Conservation (phyloP, 2,888 invertebrate species). For the Megastigmus dorsalis region DNA sequence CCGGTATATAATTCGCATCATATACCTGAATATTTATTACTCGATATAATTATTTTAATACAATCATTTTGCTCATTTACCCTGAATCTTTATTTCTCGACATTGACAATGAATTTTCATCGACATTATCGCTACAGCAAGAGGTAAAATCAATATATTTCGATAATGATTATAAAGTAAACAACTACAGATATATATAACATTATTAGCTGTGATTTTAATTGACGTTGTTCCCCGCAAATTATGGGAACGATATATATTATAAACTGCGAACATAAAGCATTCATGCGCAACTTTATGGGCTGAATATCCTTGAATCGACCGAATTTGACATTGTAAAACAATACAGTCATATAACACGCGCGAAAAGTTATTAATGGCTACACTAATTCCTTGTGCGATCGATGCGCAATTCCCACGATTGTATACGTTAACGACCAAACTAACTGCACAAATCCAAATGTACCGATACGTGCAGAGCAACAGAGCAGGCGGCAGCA, state of each 20-base stretch:
- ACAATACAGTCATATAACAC: conserved; percentile 20
- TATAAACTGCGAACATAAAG: neutral
- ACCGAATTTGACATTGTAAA: conserved; percentile 14
- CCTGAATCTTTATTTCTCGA: no score
- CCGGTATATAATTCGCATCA: no score
- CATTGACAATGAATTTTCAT: no score
- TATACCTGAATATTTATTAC: no score
- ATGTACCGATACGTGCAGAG: conserved; percentile 22
- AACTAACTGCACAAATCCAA: conserved; percentile 41
- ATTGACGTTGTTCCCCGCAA: conserved; percentile 19
- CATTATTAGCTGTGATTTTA: neutral
- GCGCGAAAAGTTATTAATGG: conserved; percentile 38
- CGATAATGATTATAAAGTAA: no score
- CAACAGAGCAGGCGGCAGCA: no score
- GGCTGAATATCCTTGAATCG: conserved; percentile 22
- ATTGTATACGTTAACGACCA: conserved; percentile 34
- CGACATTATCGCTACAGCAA: no score
- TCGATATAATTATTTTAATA: no score
- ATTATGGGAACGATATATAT: conserved; percentile 18
- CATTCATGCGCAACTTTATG: conserved; percentile 14
- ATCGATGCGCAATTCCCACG: conserved; percentile 31
- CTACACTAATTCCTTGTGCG: conserved; percentile 31
- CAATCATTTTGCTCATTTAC: no score
- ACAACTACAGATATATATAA: no score
- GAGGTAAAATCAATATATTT: no score